Percentiles rank a stretch among this genome's conserved stretches.
Evolutionary conservation across 2,113 vertebrate genomes (phyloP).

Genomic region (Carlito syrichta): DNA sequence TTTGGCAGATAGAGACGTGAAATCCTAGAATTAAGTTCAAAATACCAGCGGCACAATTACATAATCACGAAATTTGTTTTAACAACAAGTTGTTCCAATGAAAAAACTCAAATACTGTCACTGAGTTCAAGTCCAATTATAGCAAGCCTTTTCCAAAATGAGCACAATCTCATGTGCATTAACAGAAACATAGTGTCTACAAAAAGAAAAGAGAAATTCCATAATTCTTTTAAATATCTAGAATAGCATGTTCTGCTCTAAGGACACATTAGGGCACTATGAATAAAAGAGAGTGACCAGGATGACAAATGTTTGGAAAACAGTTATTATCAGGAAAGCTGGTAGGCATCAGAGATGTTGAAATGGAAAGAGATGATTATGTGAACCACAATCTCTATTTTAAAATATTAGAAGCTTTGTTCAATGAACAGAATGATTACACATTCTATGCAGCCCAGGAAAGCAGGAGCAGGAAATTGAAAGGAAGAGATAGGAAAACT

Average conservation of each 20-base stretch:
- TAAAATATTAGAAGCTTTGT: background rate
- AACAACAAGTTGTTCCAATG: background rate
- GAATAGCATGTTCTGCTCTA: background rate
- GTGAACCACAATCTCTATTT: background rate
- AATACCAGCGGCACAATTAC: background rate
- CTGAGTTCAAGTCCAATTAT: background rate
- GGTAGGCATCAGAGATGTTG: background rate
- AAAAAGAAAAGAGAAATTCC: background rate
- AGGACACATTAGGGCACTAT: background rate
- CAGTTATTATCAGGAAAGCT: background rate
- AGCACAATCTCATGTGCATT: background rate
- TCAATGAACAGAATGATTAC: background rate
- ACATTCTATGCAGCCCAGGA: background rate
- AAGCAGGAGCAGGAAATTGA: background rate
- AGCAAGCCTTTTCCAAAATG: background rate
- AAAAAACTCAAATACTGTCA: background rate
- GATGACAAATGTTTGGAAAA: background rate
- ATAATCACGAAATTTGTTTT: background rate
- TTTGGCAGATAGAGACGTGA: background rate
- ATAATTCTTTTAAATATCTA: background rate
- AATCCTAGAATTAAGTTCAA: background rate
- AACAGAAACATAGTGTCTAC: background rate
- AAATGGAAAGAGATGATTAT: background rate
- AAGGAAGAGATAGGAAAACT: background rate
- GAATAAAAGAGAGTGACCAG: background rate